These are phyloP conservation scores for Rhabdornis inornatus DNA, from an alignment of 2,113 vertebrate species.

Conservation along the genomic window DNA sequence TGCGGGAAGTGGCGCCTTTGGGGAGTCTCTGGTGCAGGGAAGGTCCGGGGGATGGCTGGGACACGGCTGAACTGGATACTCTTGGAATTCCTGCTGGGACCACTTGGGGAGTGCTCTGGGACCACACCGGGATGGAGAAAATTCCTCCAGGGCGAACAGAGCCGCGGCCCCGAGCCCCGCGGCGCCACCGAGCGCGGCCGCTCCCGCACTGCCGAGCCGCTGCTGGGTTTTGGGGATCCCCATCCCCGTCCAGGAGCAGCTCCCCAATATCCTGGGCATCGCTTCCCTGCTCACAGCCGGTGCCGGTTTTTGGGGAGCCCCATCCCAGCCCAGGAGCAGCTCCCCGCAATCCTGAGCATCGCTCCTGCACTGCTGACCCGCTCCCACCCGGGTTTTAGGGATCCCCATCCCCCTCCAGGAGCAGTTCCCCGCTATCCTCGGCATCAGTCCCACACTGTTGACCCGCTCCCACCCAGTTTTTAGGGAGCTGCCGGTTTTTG, in stretches of 20 bases:
- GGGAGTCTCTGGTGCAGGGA: neutral
- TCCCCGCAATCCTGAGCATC: rapidly evolving
- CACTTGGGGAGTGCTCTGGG: neutral
- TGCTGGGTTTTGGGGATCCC: neutral
- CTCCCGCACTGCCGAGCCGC: neutral
- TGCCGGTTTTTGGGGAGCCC: neutral
- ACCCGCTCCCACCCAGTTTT: neutral
- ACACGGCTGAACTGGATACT: rapidly evolving
- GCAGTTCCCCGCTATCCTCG: rapidly evolving
- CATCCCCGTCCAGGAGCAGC: rapidly evolving
- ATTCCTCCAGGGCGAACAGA: neutral
- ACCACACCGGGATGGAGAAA: rapidly evolving
- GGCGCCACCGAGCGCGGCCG: rapidly evolving
- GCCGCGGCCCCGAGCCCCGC: neutral
- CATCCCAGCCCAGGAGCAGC: rapidly evolving
- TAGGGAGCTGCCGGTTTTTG: neutral
- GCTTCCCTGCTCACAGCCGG: too few species aligned
- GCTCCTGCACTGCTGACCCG: neutral
- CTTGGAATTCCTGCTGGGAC: neutral
- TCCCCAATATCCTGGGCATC: neutral
- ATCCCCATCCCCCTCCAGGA: neutral
- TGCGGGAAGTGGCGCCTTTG: neutral
- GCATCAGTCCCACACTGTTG: neutral
- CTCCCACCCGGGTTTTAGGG: neutral
- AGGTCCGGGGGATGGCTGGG: neutral